A percentile compares a stretch with the other conserved stretches of the same genome.
phyloP scores from a whole-genome alignment of 2,888 invertebrate species.

The Meiosimyza decipiens region DNA sequence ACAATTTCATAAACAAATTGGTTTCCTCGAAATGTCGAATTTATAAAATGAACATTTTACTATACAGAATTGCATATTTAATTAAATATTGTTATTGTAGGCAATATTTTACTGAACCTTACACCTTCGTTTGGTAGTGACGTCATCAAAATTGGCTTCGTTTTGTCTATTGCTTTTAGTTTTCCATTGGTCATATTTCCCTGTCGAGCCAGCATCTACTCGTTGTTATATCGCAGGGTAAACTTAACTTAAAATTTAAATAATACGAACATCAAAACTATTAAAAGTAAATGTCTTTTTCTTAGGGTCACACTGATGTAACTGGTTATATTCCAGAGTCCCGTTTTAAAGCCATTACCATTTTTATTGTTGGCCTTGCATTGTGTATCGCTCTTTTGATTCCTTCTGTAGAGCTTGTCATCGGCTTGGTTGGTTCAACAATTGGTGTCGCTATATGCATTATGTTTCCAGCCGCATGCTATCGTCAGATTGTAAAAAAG shows the following conservation, averaged over 20 bases:
- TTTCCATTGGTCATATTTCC: slow-evolving; percentile 98
- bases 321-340: slow-evolving; percentile 83
- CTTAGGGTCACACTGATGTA: slow-evolving; percentile 77
- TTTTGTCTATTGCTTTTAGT: slow-evolving; percentile 93
- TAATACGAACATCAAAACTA: no score
- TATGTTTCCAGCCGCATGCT: slow-evolving; percentile 91
- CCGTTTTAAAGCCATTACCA: slow-evolving; percentile 85
- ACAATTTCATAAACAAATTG: neutral
- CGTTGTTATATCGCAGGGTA: slow-evolving; percentile 87
- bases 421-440: slow-evolving; percentile 94
- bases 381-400: slow-evolving; percentile 85
- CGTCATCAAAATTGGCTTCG: slow-evolving; percentile 93
- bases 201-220: slow-evolving; percentile 92
- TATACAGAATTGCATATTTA: neutral
- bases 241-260: slow-evolving; percentile 46
- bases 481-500: slow-evolving; percentile 84
- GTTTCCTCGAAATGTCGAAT: neutral
- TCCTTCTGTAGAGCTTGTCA: slow-evolving; percentile 93
- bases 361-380: slow-evolving; percentile 80
- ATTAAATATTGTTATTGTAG: slow-evolving; percentile 62
- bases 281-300: neutral
- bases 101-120: slow-evolving; percentile 91
- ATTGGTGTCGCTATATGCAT: slow-evolving; percentile 94
- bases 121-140: slow-evolving; percentile 85
- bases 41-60: neutral